phyloP scores from a whole-genome alignment of 2,113 vertebrate genomes.

The Terrapene triunguis region DNA sequence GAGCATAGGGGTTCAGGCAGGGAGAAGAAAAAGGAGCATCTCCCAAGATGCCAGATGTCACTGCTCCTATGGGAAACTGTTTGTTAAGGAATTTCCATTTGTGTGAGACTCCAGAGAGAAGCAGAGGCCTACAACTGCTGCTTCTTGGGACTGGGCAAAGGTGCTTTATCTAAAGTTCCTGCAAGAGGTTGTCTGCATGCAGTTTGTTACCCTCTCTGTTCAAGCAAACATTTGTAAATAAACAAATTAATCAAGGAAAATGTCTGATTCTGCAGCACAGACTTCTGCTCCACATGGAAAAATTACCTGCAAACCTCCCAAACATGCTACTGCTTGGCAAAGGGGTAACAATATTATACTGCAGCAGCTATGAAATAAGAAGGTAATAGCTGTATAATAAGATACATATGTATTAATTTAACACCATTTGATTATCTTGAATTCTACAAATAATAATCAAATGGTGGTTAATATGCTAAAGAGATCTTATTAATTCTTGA shows the following conservation, averaged over 20 bases:
- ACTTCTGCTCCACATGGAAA: neutral
- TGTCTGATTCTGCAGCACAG: neutral
- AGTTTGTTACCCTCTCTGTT: neutral
- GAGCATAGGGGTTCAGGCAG: no score
- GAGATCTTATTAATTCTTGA: neutral
- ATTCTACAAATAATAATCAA: neutral
- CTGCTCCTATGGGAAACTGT: no score
- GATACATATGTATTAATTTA: neutral
- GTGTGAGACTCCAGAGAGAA: neutral
- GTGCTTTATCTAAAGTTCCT: neutral
- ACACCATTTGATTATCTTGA: neutral
- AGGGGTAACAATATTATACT: neutral
- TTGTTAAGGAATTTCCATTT: neutral
- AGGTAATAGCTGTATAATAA: neutral
- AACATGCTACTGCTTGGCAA: neutral
- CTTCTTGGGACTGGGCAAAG: neutral
- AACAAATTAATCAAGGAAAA: neutral
- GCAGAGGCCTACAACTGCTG: neutral
- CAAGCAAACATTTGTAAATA: neutral
- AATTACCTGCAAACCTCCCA: rapidly evolving
- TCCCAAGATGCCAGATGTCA: no score
- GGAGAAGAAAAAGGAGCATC: no score
- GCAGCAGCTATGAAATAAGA: neutral
- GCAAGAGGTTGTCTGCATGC: neutral
- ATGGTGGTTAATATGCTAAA: neutral